These are phyloP conservation scores for Acromyrmex heyeri DNA, from an alignment of 1,140 invertebrate species.

Conservation along the genomic window DNA sequence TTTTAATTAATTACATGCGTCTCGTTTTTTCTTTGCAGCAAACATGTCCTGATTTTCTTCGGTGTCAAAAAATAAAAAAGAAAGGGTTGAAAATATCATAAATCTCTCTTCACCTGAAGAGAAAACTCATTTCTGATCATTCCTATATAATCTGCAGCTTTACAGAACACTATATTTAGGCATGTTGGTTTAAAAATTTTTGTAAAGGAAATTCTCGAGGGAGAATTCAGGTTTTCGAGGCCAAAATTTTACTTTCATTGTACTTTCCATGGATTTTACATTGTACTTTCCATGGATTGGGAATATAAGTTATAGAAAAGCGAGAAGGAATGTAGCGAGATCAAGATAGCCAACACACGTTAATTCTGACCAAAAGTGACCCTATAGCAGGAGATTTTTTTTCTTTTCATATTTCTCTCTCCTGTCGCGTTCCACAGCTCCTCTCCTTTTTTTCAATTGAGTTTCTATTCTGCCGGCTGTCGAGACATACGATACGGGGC, in stretches of 20 bases:
- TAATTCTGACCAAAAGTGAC: slow-evolving; percentile 83
- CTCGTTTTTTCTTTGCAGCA: too few species aligned
- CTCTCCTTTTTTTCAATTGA: slow-evolving; percentile 46
- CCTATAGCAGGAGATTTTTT: slow-evolving; percentile 69
- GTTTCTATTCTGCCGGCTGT: slow-evolving; percentile 41
- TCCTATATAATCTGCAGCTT: slow-evolving; percentile 57
- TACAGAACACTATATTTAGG: slow-evolving; percentile 50
- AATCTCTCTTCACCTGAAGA: too few species aligned
- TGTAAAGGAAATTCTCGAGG: too few species aligned
- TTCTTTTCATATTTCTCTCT: slow-evolving; percentile 25
- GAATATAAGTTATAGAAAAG: too few species aligned
- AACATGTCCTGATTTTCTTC: too few species aligned
- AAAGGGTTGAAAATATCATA: too few species aligned
- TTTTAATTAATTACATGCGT: neutral
- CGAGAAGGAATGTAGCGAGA: slow-evolving; percentile 12
- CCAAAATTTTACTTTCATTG: too few species aligned
- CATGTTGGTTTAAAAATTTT: too few species aligned
- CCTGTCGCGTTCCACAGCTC: neutral
- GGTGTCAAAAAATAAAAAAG: too few species aligned
- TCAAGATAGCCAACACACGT: slow-evolving; percentile 75
- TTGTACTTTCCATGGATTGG: too few species aligned
- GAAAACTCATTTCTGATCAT: neutral
- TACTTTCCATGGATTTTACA: too few species aligned
- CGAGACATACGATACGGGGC: slow-evolving; percentile 70
- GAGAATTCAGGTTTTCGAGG: too few species aligned